Evolutionary conservation across 2,797 vertebrate genomes (phyloP), one percentile per base, ranked within the genome.

Genomic region (Hoplostethus atlanticus): DNA sequence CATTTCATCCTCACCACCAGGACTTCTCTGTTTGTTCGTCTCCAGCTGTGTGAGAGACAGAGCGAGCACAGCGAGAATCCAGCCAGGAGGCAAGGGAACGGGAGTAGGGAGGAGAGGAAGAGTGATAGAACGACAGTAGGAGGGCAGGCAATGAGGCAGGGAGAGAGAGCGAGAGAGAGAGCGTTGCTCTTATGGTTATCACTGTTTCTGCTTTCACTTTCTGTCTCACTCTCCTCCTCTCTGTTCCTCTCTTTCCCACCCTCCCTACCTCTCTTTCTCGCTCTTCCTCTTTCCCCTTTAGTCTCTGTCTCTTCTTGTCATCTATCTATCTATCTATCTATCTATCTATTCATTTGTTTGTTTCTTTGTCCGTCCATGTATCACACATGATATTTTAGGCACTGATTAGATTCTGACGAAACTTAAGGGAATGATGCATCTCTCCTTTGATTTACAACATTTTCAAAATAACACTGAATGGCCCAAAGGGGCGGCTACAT

Each of bases 111-210:
- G 46, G 61, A 73, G 62, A 75, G 68, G 59, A 61, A 61, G 66
- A 71, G 72, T 76, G 78, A 79, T 78, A 66, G 64, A 46, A 68
- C 61, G 84, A 68, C 79, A 53, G 73, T 59, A 58, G 82, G 77
- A 83, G 80, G 61, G 51, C 40, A 71, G 62, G 65, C 64, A 68
- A 87, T 89, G 81, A 88, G 76, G 81, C 83, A 73, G 28, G 70
- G 63, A 79, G 50, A 76, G 51, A 66, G 53, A 86, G 72, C 59
- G 73, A 85, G 75, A 71, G 71, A 84, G 53, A 71, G 67, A 69
- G 40, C 11, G 42, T 63, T 76, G 21, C 74, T 79, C 48, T 64
- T 60, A 31, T 76, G 64, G 71, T 70, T 83, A 64, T 79, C 42
- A 58, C 58, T 69, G 50, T 63, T 42, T 76, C 53, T 58, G 44